Evolutionary conservation across 2,113 vertebrate genomes (phyloP), one percentile per base, ranked within the genome.

Genomic region (human (Homo sapiens)): DNA sequence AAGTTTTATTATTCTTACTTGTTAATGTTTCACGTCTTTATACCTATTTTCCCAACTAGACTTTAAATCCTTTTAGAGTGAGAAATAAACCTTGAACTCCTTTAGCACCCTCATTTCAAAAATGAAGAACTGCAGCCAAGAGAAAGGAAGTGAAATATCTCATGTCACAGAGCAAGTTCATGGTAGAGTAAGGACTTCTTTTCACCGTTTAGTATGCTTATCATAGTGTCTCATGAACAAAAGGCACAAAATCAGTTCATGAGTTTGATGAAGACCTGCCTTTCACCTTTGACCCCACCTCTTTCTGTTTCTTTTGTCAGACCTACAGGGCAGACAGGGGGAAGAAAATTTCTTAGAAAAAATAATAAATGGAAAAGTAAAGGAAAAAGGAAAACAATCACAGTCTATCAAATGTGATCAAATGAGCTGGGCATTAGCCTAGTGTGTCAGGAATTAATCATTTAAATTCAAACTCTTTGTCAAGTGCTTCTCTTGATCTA

Each of bases 1-100:
- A 85, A 75, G 50, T 87, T 89, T 70, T 83, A 81, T 93, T 96
- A 50, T 76, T 81, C 68, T 96, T 38, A 64, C 89, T 78, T 30
- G 2, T 82, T 93, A 73, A 59, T 72, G 43, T 87, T 95, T 95
- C 32, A 73, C 70, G 22, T 59, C 30, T 76, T 14, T 86, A 17
- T 89, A 38, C 35, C 45, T 73, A 3, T 79, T 79, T 89, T 32
- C 13, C 12, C 40, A 86, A 43, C 32, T 89, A 79, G 73, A 83
- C 90, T 94, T 76, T 87, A 94, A 95, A 81, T 92, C 38, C 16
- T 75, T 85, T 72, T n/a, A 81, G 27, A 86, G 32, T 40, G 30
- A 59, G 13, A 86, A 89, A 35, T 95, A 45, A 57, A 48, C 89
- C 40, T 92, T 89, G 43, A 96, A 75, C 2, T 14, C 88, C 57